Conservation (phyloP, 2,888 invertebrate genomes). For the Lobophora halterata region DNA sequence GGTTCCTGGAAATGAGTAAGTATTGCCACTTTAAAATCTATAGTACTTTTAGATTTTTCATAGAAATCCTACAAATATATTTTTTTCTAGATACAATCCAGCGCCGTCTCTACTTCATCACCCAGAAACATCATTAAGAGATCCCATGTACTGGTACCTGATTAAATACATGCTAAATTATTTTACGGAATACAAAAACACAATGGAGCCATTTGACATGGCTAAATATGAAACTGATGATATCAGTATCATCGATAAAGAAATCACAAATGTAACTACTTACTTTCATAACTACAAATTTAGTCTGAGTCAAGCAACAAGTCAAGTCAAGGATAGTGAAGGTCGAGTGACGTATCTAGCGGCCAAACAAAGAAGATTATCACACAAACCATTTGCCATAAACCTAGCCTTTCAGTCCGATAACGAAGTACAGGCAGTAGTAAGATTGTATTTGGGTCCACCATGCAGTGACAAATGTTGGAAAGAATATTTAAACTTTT, state of each 20-base stretch:
- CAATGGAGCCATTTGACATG: constrained; percentile 51
- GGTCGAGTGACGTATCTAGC: constrained; percentile 36
- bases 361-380: constrained; percentile 60
- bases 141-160: constrained; percentile 63
- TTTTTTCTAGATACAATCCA: constrained; percentile 57
- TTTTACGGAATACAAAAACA: constrained; percentile 52
- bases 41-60: too few species aligned
- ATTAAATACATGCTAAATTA: constrained; percentile 55
- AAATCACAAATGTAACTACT: constrained; percentile 53
- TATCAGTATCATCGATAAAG: constrained; percentile 45
- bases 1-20: constrained; percentile 52
- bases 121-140: constrained; percentile 64
- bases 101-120: constrained; percentile 66
- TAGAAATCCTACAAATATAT: too few species aligned
- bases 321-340: constrained; percentile 25
- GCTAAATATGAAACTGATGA: constrained; percentile 49
- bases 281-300: constrained; percentile 59
- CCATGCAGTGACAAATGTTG: constrained; percentile 54
- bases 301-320: constrained; percentile 48
- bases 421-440: constrained; percentile 39
- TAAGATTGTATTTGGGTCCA: constrained; percentile 66
- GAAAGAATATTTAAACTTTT: constrained; percentile 51
- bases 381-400: constrained; percentile 51
- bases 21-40: constrained; percentile 1
- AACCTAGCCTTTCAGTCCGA: constrained; percentile 54